Percentiles rank a stretch among this genome's conserved stretches.
Evolutionary conservation across 2,113 vertebrate species (phyloP).

Genomic region (Machaerirhynchus nigripectus): DNA sequence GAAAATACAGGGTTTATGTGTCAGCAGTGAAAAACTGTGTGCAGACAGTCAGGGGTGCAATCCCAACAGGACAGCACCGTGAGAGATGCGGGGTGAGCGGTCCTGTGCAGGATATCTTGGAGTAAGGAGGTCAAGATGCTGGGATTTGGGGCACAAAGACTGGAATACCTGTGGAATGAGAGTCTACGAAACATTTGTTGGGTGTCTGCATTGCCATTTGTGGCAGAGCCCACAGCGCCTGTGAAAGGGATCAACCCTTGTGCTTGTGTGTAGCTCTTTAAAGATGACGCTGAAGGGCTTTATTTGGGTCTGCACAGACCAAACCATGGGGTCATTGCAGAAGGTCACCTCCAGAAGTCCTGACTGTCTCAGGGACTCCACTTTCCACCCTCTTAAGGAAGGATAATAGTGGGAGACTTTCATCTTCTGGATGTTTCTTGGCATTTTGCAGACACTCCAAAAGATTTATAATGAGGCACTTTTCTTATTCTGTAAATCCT

Average conservation of each 20-base stretch:
- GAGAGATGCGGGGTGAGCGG: background rate
- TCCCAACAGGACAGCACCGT: accelerated
- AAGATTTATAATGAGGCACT: background rate
- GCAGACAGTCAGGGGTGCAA: background rate
- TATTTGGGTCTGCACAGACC: background rate
- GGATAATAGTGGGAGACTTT: background rate
- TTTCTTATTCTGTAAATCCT: background rate
- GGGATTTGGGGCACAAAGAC: background rate
- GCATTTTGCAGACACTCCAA: background rate
- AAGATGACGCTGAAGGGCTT: background rate
- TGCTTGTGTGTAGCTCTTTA: background rate
- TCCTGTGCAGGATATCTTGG: background rate
- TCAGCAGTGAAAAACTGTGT: background rate
- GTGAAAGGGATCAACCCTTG: background rate
- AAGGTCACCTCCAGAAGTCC: background rate
- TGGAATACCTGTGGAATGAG: background rate
- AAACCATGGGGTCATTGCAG: background rate
- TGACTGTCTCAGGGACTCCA: background rate
- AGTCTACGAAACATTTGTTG: background rate
- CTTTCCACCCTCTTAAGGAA: background rate
- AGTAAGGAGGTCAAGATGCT: background rate
- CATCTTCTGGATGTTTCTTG: background rate
- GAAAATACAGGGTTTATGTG: background rate
- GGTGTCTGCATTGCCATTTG: background rate
- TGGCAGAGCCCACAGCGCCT: background rate